phyloP scores from a whole-genome alignment of 2,113 vertebrate genomes.

The Pomatorhinus ruficollis region DNA sequence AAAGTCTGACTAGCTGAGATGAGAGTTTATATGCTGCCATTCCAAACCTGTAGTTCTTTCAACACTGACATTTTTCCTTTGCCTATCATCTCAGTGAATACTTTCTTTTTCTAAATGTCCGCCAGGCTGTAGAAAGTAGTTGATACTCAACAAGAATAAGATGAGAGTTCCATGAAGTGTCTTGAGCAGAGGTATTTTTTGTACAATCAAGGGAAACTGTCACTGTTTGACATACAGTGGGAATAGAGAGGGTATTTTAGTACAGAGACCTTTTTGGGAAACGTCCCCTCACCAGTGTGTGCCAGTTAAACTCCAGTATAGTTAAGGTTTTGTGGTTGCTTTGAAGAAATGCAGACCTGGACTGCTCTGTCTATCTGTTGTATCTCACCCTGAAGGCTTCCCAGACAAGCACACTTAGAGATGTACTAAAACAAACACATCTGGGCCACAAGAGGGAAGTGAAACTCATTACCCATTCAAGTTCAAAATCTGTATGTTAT shows the following conservation, averaged over 20 bases:
- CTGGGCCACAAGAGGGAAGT: not conserved
- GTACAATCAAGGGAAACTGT: fast-evolving
- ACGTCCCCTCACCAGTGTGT: not conserved
- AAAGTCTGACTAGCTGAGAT: not conserved
- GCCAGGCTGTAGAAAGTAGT: not conserved
- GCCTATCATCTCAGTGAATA: not conserved
- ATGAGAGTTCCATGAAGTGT: not conserved
- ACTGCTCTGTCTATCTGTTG: not conserved
- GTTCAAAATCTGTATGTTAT: not conserved
- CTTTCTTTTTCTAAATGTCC: not conserved
- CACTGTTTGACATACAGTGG: fast-evolving
- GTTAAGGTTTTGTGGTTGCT: not conserved
- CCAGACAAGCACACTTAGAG: not conserved
- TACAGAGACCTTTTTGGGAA: not conserved
- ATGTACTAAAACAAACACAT: not conserved
- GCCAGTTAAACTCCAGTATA: not conserved
- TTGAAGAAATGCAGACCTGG: not conserved
- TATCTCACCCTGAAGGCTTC: not conserved
- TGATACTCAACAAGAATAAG: not conserved
- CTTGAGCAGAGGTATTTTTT: not conserved
- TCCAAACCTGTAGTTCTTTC: not conserved
- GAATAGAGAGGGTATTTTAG: not conserved
- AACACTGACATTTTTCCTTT: not conserved
- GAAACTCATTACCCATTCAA: not conserved
- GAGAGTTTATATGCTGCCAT: not conserved